These are phyloP conservation scores for Struthidea cinerea DNA, from an alignment of 2,113 vertebrate genomes.

Conservation along the genomic window DNA sequence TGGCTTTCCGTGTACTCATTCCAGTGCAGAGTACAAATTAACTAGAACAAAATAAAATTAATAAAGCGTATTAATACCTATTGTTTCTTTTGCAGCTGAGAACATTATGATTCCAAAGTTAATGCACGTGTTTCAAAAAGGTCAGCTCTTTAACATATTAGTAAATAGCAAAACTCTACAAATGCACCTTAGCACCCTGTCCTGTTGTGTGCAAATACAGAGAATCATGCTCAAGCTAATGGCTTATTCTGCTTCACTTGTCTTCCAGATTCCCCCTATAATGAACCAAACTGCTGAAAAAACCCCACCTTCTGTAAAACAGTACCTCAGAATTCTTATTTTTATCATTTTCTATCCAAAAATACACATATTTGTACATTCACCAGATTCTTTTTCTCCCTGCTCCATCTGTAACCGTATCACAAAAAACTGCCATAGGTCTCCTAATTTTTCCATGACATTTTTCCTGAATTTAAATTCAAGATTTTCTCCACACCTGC, in stretches of 20 bases:
- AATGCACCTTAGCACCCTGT: neutral
- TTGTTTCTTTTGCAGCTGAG: neutral
- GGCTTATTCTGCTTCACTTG: neutral
- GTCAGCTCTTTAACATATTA: neutral
- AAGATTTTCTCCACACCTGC: neutral
- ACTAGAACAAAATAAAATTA: neutral
- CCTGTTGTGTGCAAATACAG: neutral
- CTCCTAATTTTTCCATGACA: neutral
- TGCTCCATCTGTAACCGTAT: neutral
- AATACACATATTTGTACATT: neutral
- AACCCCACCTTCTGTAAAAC: fast-evolving
- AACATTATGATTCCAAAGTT: neutral
- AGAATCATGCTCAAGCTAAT: neutral
- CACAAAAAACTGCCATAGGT: neutral
- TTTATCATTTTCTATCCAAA: neutral
- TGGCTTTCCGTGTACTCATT: neutral
- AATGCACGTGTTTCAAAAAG: neutral
- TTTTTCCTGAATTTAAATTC: neutral
- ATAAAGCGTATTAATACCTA: neutral
- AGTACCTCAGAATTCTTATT: neutral
- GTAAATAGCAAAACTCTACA: neutral
- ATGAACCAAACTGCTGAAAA: neutral
- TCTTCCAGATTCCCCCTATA: neutral
- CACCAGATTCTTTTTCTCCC: neutral
- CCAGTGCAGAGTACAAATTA: neutral